Conservation (phyloP, 2,113 vertebrate genomes). For the Microtus richardsoni region DNA sequence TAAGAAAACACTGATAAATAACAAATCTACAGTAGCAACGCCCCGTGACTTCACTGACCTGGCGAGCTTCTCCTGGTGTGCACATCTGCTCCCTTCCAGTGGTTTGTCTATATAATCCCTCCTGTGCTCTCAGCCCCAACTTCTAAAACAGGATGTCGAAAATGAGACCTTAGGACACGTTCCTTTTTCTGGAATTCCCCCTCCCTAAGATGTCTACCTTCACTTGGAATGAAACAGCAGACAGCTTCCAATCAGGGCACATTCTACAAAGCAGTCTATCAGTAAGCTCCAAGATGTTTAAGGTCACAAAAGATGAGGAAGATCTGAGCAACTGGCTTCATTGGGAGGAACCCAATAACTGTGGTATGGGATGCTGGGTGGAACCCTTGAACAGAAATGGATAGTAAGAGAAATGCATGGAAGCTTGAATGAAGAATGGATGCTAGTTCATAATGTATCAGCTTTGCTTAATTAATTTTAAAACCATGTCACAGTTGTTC, state of each 20-base stretch:
- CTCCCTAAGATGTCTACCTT: not conserved
- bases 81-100: not conserved
- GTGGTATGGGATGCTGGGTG: not conserved
- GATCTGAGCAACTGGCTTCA: not conserved
- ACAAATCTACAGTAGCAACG: not conserved
- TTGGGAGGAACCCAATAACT: not conserved
- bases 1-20: not conserved
- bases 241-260: not conserved
- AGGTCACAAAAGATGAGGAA: constrained; percentile 12
- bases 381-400: not conserved
- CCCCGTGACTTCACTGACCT: not conserved
- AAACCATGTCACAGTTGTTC: not conserved
- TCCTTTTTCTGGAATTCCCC: not conserved
- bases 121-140: not conserved
- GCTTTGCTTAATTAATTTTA: constrained; percentile 10
- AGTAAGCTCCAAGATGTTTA: not conserved
- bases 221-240: not conserved
- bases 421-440: not conserved
- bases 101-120: not conserved
- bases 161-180: not conserved
- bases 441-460: not conserved
- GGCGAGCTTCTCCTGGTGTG: not conserved
- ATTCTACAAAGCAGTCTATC: not conserved
- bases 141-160: not conserved
- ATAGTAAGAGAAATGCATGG: not conserved